A percentile compares a stretch with the other conserved stretches of the same genome.
These are phyloP conservation scores for Ammospiza maritima DNA, from an alignment of 2,797 vertebrate species.

Conservation along the genomic window DNA sequence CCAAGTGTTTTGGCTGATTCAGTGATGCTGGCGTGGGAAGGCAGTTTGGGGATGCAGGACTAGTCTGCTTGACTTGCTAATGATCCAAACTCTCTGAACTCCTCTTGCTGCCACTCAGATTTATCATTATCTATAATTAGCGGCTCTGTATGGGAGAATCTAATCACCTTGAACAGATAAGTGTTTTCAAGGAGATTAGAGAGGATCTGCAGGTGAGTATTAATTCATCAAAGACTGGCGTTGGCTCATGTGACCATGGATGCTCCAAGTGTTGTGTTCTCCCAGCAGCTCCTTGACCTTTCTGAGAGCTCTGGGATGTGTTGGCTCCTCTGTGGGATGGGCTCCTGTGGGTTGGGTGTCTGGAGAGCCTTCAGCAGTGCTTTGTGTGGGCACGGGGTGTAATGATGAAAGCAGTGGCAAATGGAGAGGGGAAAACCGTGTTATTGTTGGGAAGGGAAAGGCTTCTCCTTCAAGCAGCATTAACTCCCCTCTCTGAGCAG, in stretches of 20 bases:
- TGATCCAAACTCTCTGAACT: not conserved
- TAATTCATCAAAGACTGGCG: not conserved
- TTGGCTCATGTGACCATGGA: not conserved
- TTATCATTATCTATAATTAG: conserved; percentile 46
- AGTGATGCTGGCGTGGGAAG: not conserved
- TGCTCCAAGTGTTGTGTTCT: not conserved
- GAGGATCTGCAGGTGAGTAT: conserved; percentile 29
- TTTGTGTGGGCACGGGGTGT: not conserved
- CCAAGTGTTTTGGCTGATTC: not conserved
- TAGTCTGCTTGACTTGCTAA: not conserved
- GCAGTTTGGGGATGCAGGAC: not conserved
- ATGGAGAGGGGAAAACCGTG: not conserved
- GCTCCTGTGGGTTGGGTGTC: not conserved
- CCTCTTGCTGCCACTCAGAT: not conserved
- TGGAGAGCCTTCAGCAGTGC: not conserved
- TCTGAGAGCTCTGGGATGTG: not conserved
- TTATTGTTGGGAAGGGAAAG: not conserved
- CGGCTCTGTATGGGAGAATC: not conserved
- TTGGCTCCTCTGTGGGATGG: not conserved
- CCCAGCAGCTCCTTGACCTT: not conserved
- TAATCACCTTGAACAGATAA: conserved; percentile 53
- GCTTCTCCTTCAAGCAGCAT: not conserved
- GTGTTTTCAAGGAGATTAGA: conserved; percentile 50
- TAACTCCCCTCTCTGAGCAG: not conserved
- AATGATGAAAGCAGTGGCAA: not conserved